Evolutionary conservation across 2,113 vertebrate species (phyloP), one percentile per base, ranked within the genome.

Genomic region (Abramis brama): DNA sequence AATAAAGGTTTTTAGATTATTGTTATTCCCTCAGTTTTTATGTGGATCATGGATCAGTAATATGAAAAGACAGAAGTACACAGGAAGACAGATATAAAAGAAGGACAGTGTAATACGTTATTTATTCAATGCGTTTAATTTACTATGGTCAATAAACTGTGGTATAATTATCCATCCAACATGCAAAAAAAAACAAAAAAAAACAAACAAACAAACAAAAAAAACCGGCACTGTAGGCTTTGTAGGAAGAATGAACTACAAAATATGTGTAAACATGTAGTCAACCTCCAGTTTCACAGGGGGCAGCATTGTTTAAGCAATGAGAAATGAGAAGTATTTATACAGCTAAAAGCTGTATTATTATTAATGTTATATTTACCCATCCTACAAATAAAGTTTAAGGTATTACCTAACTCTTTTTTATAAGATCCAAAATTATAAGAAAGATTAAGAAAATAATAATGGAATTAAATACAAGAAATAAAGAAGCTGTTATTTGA

Each of bases 251-350:
- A 70, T 8, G 17, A 36, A 21, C 17, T 36, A 27, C 6, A 70
- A 36, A 21, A 36, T 21, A 70, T 70, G 9, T 70, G 66, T 36
- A 70, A 11, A 60, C 17, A 33, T 77, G 13, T 27, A 6, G 4
- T 27, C 59, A 55, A 17, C 9, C 0, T 43, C 50, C 43, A 10
- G 30, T 21, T 25, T 66, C 8, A 86, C 36, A 87, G 86, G 83
- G 68, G 86, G 86, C 82, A 79, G 43, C 73, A 79, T 87, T 84
- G 82, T 43, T 66, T 36, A 77, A 87, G 66, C 30, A 81, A 87
- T 75, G 33, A 12, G 13, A 57, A 21, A 25, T 45, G 0, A 60
- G 0, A 62, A 75, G 0, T 33, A 9, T 55, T 55, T 52, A 43
- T 27, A 64, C 25, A 15, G 12, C 12, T 64, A 27, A 64, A 62